Percentiles rank a stretch among this genome's conserved stretches.
phyloP scores from a whole-genome alignment of 2,888 invertebrate genomes.

The Stenotaenia linearis region DNA sequence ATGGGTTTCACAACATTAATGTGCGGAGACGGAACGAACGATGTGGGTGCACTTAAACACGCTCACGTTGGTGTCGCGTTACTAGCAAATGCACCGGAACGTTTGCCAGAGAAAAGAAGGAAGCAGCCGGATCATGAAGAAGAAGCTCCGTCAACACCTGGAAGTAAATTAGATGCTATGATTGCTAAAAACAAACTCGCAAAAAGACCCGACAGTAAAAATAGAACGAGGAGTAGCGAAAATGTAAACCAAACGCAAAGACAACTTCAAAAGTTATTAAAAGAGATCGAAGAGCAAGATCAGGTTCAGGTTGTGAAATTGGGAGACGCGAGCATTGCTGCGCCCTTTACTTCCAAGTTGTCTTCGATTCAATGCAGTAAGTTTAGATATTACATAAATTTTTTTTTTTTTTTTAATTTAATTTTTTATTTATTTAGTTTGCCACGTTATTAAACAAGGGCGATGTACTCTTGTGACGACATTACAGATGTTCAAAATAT shows the following conservation, averaged over 20 bases:
- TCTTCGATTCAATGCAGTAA: constrained; percentile 92
- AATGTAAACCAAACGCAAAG: constrained; percentile 35
- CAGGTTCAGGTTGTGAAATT: constrained; percentile 83
- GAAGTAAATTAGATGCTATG: constrained; percentile 35
- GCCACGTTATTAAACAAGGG: constrained; percentile 98
- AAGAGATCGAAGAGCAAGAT: constrained; percentile 79
- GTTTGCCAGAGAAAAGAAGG: constrained; percentile 43
- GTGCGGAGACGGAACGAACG: constrained; percentile 99
- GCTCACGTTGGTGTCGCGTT: constrained; percentile 94
- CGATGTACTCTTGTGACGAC: constrained; percentile 98
- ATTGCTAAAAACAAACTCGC: constrained; percentile 44
- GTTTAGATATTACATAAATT: constrained; percentile 44
- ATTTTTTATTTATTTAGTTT: too few relatives aligned
- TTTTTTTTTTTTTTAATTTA: constrained; percentile 41
- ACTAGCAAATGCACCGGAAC: constrained; percentile 69
- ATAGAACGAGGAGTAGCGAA: neutral
- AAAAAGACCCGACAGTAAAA: constrained; percentile 38
- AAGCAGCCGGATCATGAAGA: constrained; percentile 34
- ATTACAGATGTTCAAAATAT: constrained; percentile 99
- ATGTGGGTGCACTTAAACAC: constrained; percentile 97
- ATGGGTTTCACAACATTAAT: constrained; percentile 87
- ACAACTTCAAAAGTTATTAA: constrained; percentile 45
- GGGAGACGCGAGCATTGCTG: constrained; percentile 98
- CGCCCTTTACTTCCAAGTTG: constrained; percentile 95
- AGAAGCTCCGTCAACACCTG: neutral